Percentiles rank a stretch among this genome's conserved stretches.
Evolutionary conservation across 2,888 invertebrate genomes (phyloP).

Genomic region (Luperina testacea): DNA sequence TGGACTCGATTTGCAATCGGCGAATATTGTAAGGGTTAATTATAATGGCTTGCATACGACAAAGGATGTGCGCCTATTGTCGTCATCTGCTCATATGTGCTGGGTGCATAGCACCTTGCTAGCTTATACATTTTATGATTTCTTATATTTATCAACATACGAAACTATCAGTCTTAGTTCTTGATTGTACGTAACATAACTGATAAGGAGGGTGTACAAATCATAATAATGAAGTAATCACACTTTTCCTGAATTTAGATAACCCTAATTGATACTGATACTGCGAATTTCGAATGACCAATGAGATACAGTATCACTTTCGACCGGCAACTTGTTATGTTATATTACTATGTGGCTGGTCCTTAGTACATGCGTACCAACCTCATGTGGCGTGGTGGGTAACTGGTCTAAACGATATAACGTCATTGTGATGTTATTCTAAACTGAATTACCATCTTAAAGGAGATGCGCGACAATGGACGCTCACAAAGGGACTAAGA

Average conservation of each 20-base stretch:
- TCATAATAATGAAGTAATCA: conserved; percentile 43
- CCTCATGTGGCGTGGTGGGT: conserved; percentile 47
- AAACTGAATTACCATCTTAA: conserved; percentile 82
- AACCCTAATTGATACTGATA: conserved; percentile 50
- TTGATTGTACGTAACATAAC: conserved; percentile 53
- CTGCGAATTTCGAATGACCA: conserved; percentile 31
- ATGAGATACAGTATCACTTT: conserved; percentile 43
- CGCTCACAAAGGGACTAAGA: conserved; percentile 71
- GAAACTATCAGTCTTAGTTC: conserved; percentile 35
- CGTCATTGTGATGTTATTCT: conserved; percentile 72
- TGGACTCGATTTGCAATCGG: conserved; percentile 75
- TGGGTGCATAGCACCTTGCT: conserved; percentile 41
- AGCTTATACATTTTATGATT: conserved; percentile 26
- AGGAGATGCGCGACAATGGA: conserved; percentile 75
- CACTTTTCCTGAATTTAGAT: conserved; percentile 55
- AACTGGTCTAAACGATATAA: conserved; percentile 65
- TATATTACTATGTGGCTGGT: conserved; percentile 11
- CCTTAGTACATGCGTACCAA: conserved; percentile 19
- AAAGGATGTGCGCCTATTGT: conserved; percentile 65
- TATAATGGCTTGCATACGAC: conserved; percentile 65
- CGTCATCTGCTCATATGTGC: conserved; percentile 54
- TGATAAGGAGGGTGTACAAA: conserved; percentile 39
- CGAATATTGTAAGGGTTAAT: conserved; percentile 77
- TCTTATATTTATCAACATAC: conserved; percentile 18
- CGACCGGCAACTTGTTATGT: conserved; percentile 37